phyloP scores from a whole-genome alignment of 1,140 invertebrate genomes.

The Acromyrmex echinatior region DNA sequence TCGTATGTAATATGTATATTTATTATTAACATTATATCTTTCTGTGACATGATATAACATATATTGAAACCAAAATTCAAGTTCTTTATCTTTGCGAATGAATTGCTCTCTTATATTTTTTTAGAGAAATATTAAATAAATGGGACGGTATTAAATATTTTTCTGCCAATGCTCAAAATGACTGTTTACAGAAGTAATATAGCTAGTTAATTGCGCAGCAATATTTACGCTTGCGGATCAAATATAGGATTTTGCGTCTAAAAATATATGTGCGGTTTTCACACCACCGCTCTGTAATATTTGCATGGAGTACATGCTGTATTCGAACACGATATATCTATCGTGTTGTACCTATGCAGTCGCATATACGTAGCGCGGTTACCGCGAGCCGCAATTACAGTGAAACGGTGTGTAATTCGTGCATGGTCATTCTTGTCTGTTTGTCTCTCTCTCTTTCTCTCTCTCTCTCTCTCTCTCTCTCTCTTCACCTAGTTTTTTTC shows the following conservation, averaged over 20 bases:
- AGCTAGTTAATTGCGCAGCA: conserved; percentile 43
- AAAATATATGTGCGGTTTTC: conserved; percentile 58
- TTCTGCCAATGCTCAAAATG: conserved; percentile 31
- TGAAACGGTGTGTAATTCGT: conserved; percentile 61
- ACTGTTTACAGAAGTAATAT: conserved; percentile 45
- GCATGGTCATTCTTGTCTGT: conserved; percentile 23
- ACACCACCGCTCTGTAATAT: conserved; percentile 45
- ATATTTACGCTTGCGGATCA: conserved; percentile 52
- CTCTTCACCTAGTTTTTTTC: conserved; percentile 39
- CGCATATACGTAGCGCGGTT: conserved; percentile 9
- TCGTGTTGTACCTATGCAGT: background rate
- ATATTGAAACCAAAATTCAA: background rate
- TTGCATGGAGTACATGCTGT: conserved; percentile 30
- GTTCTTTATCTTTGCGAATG: background rate
- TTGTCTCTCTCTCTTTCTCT: background rate
- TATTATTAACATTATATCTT: background rate
- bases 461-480: background rate
- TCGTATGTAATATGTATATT: conserved; percentile 1
- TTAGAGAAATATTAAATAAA: conserved; percentile 4
- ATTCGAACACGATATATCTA: conserved; percentile 37
- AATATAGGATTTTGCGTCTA: conserved; percentile 53
- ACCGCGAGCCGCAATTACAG: conserved; percentile 61
- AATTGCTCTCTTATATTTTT: background rate
- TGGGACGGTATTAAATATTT: conserved; percentile 30
- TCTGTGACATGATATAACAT: background rate